phyloP scores from a whole-genome alignment of 64 coral and sea anemone genomes.

The Hydrozoanthus tunicans region DNA sequence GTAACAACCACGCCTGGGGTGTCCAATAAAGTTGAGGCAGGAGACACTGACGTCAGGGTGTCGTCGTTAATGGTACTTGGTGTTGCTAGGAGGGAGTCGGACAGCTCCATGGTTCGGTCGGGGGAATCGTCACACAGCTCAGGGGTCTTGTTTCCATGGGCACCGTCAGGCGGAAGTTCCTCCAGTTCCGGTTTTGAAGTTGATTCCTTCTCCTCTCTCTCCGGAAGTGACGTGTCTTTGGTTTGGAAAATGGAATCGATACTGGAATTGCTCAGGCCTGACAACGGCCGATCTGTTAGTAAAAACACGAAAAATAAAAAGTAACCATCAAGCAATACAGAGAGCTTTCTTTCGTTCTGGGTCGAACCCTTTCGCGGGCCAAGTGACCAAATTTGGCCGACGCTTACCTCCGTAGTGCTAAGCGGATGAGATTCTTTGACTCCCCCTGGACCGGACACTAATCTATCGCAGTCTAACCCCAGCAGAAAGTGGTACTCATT shows the following conservation, averaged over 20 bases:
- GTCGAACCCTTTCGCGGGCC: too few species aligned
- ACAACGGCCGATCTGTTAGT: constrained; percentile 7
- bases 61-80: constrained; percentile 6
- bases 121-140: neutral
- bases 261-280: constrained; percentile 10
- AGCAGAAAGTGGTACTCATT: too few species aligned
- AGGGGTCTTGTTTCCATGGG: neutral
- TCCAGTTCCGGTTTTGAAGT: neutral
- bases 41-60: constrained; percentile 13
- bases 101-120: neutral
- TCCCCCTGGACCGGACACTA: too few species aligned
- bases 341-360: too few species aligned
- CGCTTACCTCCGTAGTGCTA: too few species aligned
- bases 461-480: too few species aligned
- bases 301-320: neutral
- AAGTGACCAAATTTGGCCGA: too few species aligned
- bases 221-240: neutral
- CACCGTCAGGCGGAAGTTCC: neutral
- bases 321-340: too few species aligned
- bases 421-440: too few species aligned
- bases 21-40: neutral
- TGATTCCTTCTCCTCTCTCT: constrained; percentile 29
- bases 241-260: constrained; percentile 5
- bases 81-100: neutral
- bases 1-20: neutral